phyloP scores from a whole-genome alignment of 1,140 invertebrate genomes.

The Apis florea region DNA sequence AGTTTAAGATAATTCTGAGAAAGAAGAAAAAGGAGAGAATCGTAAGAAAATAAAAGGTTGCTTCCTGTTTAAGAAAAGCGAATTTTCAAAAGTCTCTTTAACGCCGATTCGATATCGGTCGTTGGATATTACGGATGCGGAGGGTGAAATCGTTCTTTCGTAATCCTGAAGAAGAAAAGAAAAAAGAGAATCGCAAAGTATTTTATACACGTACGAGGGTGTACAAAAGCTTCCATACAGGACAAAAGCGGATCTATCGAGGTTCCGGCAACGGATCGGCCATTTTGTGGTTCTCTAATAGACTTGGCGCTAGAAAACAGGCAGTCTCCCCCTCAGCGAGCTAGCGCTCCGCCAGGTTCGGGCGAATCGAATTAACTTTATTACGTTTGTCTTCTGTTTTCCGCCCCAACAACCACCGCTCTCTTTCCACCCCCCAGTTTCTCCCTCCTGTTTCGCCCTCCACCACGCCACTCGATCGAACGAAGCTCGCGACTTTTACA shows the following conservation, averaged over 20 bases:
- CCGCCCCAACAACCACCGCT: slow-evolving; percentile 68
- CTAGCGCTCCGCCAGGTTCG: slow-evolving; percentile 57
- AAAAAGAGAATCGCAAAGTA: too few species aligned
- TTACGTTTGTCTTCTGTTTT: slow-evolving; percentile 77
- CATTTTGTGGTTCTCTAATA: slow-evolving; percentile 72
- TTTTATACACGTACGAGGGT: not conserved
- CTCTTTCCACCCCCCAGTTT: slow-evolving; percentile 57
- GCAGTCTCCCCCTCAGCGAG: slow-evolving; percentile 56
- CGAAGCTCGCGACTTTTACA: not conserved
- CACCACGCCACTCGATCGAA: not conserved
- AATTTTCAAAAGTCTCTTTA: too few species aligned
- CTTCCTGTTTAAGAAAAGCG: too few species aligned
- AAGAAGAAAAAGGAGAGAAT: too few species aligned
- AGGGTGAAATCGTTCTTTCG: too few species aligned
- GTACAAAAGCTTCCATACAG: not conserved
- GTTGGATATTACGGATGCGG: too few species aligned
- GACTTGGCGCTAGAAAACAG: slow-evolving; percentile 76
- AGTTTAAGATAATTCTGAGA: too few species aligned
- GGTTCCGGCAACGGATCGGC: slow-evolving; percentile 59
- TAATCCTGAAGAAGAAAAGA: too few species aligned
- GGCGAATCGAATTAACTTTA: slow-evolving; percentile 79
- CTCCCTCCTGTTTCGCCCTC: not conserved
- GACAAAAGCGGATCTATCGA: slow-evolving; percentile 27
- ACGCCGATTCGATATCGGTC: too few species aligned
- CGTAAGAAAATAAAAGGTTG: too few species aligned